Conservation (phyloP, 2,113 vertebrate species). For the Ceratotherium simum region DNA sequence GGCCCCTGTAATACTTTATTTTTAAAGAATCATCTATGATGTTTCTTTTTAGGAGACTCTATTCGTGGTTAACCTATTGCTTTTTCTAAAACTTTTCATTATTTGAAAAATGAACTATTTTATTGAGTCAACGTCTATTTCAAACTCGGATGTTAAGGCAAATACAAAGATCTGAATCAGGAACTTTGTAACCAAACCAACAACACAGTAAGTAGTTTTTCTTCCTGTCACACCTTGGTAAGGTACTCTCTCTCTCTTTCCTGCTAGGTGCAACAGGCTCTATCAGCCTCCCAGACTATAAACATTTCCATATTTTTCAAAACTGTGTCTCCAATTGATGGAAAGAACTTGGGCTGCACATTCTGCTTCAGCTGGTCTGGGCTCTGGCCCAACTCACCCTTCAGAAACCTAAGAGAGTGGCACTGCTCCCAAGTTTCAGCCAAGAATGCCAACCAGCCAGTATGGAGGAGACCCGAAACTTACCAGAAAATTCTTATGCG, state of each 20-base stretch:
- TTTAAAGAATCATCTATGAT: conserved; percentile 37
- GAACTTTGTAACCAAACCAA: conserved; percentile 44
- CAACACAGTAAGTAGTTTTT: conserved; percentile 57
- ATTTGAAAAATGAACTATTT: conserved; percentile 60
- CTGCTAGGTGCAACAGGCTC: background rate
- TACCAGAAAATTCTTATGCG: conserved; percentile 25
- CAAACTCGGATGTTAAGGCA: conserved; percentile 42
- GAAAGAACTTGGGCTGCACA: background rate
- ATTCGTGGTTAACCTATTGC: background rate
- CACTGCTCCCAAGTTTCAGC: background rate
- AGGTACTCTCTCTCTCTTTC: background rate
- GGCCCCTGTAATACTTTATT: background rate
- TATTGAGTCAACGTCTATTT: conserved; percentile 55
- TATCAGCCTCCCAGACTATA: background rate
- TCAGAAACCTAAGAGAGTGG: conserved; percentile 24
- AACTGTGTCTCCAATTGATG: background rate
- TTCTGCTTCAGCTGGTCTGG: background rate
- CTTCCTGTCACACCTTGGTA: conserved; percentile 10
- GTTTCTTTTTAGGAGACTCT: background rate
- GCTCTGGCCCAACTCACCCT: conserved; percentile 10
- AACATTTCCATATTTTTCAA: conserved; percentile 22
- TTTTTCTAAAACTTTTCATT: conserved; percentile 52
- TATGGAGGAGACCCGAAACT: background rate
- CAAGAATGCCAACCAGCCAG: conserved; percentile 15
- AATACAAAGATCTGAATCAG: conserved; percentile 61